These are phyloP conservation scores for Capra hircus DNA, from an alignment of 2,113 vertebrate species.

Conservation along the genomic window DNA sequence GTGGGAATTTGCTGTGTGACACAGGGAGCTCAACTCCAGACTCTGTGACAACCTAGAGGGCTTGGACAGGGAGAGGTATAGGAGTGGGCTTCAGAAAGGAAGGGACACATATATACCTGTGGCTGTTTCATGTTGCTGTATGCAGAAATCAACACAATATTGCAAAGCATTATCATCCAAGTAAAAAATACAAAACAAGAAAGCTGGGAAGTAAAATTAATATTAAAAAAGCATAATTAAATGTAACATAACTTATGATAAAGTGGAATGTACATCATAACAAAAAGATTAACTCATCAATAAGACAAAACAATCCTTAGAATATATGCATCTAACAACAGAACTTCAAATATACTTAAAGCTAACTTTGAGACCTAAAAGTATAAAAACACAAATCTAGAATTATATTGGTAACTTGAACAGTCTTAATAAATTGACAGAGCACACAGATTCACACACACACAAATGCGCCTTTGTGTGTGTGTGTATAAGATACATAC, in stretches of 20 bases:
- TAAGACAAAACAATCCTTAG: neutral
- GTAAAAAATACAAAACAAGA: neutral
- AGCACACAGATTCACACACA: neutral
- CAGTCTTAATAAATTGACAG: neutral
- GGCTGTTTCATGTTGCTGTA: neutral
- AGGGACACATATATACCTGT: neutral
- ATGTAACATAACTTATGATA: neutral
- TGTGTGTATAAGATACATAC: no score
- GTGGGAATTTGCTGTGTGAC: neutral
- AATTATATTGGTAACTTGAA: neutral
- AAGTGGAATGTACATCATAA: neutral
- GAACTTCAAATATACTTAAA: neutral
- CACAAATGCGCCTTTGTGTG: neutral
- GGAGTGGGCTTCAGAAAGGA: neutral
- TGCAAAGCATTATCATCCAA: neutral
- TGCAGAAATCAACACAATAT: neutral
- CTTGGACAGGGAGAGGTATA: rapidly evolving
- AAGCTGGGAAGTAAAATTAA: neutral
- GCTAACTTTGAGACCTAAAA: neutral
- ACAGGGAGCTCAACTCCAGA: neutral
- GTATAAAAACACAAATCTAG: neutral
- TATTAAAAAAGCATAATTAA: neutral
- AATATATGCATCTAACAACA: neutral
- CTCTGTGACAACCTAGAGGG: neutral
- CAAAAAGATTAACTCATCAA: neutral